Base-by-base conservation (phyloP, 2,888 invertebrate species). In the Oscheius myriophilus region DNA sequence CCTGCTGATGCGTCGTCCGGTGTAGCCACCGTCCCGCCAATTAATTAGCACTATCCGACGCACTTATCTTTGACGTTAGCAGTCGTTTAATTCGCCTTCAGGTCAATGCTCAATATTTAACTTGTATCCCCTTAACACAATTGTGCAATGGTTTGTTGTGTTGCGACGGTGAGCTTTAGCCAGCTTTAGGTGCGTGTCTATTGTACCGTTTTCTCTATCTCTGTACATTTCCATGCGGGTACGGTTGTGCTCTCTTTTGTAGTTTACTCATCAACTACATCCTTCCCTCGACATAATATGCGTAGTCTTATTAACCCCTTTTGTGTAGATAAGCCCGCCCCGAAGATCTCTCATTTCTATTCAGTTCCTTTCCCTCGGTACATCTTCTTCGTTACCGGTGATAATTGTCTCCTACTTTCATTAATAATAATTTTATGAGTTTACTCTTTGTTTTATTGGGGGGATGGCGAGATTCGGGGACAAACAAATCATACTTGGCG, bases 71-170 rank as follows among this genome's bases (percentile, higher is more conserved):
- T 18, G 12, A 39, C 54, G 23, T 12, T 64, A 39, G 33, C 39
- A 41, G 25, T 53, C 7, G 21, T 42, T 63, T n/a, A 16, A 41
- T 43, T 14, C 49, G 46, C 45, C 45, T 57, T 66, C 66, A 63
- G 54, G 51, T 59, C 23, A 51, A 45, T 67, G 67, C 67, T 67
- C 67, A 67, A 67, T 53, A 59, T 67, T 53, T 52, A 59, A 59
- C 46, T 67, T 67, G 67, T 67, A 26, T 66, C 33, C 26, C 52
- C 21, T 26, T 16, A 16, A 21, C 21, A 21, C 58, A 12, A 33
- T 11, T 25, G 58, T 58, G 58, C 58, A 58, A 63, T 18, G n/a
- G 14, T 53, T 53, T 25, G 16, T 53, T 53, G 49, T 25, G 16
- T 53, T 53, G 49, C 49, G 21, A 18, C n/a, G 14, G 63, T 53